Evolutionary conservation across 2,888 invertebrate species (phyloP).

Genomic region (Andrena minutula): DNA sequence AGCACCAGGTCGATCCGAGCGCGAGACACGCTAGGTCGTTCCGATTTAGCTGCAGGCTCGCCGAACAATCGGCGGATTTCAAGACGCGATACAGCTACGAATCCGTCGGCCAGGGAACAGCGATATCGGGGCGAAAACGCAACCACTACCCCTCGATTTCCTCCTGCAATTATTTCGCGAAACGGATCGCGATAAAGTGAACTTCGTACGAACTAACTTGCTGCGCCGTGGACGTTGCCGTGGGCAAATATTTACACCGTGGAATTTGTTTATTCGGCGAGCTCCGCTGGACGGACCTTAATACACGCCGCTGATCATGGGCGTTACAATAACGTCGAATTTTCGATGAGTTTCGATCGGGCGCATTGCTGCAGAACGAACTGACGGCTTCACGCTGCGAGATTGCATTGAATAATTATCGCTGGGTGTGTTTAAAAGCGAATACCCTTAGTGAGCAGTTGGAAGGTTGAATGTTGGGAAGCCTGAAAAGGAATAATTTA

Average conservation of each 20-base stretch:
- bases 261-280: conserved; percentile 28
- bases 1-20: conserved; percentile 22
- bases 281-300: not conserved
- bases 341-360: not conserved
- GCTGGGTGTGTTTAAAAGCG: not conserved
- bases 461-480: not conserved
- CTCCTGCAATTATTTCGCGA: conserved; percentile 47
- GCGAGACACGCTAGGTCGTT: conserved; percentile 2
- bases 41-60: conserved; percentile 26
- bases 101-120: conserved; percentile 36
- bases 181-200: conserved; percentile 42
- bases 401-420: not conserved
- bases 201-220: conserved; percentile 44
- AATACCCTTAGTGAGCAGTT: not conserved
- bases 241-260: conserved; percentile 32
- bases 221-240: conserved; percentile 17
- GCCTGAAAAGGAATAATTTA: not conserved
- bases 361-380: not conserved
- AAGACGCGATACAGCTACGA: conserved; percentile 29
- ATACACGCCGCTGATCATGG: not conserved
- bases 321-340: not conserved
- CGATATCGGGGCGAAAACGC: conserved; percentile 34
- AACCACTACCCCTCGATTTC: conserved; percentile 22
- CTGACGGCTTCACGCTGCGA: not conserved
- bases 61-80: conserved; percentile 42